Conservation (phyloP, 2,113 vertebrate species). For the Aegotheles bennettii region DNA sequence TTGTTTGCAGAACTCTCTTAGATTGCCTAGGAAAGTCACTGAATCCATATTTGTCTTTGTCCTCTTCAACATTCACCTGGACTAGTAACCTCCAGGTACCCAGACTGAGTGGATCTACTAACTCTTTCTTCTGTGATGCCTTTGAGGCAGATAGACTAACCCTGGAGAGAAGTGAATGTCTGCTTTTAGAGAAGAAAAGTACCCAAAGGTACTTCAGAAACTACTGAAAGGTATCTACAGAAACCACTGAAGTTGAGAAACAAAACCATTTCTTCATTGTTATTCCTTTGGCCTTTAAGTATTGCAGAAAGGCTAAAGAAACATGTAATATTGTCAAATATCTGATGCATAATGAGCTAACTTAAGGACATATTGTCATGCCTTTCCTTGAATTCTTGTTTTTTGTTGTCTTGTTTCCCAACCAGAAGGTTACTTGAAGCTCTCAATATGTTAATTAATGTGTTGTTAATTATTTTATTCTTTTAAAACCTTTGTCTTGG, state of each 20-base stretch:
- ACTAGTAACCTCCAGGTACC: not conserved
- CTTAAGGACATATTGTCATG: not conserved
- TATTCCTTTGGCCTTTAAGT: not conserved
- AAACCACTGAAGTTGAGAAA: not conserved
- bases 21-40: not conserved
- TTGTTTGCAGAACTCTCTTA: not conserved
- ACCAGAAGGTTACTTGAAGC: slow-evolving; percentile 21
- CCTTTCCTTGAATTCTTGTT: not conserved
- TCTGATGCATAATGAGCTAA: not conserved
- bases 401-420: not conserved
- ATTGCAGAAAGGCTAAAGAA: not conserved
- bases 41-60: not conserved
- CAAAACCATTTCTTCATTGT: not conserved
- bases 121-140: not conserved
- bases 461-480: slow-evolving; percentile 9
- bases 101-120: not conserved
- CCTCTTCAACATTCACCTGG: not conserved
- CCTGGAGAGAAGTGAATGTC: not conserved
- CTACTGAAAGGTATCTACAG: too few relatives aligned
- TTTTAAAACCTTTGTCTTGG: not conserved
- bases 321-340: not conserved
- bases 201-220: too few relatives aligned
- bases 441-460: slow-evolving; percentile 27
- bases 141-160: not conserved
- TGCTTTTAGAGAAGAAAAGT: not conserved